Evolutionary conservation across 2,888 invertebrate species (phyloP).

Genomic region (Melanostoma scalare): DNA sequence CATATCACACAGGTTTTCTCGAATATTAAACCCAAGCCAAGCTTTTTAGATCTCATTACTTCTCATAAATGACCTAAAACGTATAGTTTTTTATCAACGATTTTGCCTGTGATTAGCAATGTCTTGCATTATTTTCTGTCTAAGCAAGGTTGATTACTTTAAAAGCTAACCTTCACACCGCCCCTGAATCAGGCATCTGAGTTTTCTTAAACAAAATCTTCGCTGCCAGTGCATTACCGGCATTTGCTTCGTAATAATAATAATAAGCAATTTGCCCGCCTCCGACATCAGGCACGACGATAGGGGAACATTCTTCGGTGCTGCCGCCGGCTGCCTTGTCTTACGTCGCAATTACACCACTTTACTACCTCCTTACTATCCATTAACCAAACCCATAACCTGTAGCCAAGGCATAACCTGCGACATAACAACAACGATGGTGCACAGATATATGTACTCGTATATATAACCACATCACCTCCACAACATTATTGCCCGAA

Average conservation of each 20-base stretch:
- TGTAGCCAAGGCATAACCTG: conserved; percentile 47
- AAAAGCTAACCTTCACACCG: neutral
- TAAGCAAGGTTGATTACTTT: too few relatives aligned
- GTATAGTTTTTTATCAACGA: too few relatives aligned
- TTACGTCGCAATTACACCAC: conserved; percentile 59
- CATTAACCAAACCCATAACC: conserved; percentile 67
- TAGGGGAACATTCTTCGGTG: conserved; percentile 21
- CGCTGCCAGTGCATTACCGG: conserved; percentile 62
- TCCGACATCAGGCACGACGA: conserved; percentile 11
- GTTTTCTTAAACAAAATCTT: conserved; percentile 12
- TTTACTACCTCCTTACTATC: conserved; percentile 56
- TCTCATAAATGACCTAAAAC: too few relatives aligned
- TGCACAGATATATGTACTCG: conserved; percentile 4
- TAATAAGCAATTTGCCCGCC: conserved; percentile 71
- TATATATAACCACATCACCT: conserved; percentile 31
- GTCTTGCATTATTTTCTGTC: too few relatives aligned
- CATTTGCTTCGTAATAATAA: conserved; percentile 67
- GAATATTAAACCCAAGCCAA: too few relatives aligned
- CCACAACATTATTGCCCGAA: conserved; percentile 29
- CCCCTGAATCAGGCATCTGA: conserved; percentile 1
- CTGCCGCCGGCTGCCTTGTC: conserved; percentile 62
- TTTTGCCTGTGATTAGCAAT: too few relatives aligned
- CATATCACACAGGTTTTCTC: too few relatives aligned
- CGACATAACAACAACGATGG: conserved; percentile 14
- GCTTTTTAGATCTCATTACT: too few relatives aligned